Conservation (phyloP, 2,797 vertebrate species). For the Lindbergichthys nudifrons region DNA sequence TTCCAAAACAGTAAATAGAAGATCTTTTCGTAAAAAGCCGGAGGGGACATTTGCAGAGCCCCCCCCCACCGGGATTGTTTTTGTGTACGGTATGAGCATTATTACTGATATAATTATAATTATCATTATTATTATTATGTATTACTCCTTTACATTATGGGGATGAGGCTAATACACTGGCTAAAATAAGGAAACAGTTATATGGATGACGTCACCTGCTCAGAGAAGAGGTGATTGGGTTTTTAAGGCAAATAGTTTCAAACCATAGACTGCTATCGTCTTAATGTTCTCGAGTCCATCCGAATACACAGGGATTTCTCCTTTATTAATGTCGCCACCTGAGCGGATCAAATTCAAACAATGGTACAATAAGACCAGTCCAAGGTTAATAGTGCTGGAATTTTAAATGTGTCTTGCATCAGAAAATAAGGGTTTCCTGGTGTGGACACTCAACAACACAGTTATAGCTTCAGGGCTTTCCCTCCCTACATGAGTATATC, state of each 20-base stretch:
- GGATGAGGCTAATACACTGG: constrained; percentile 80
- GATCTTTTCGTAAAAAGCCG: constrained; percentile 74
- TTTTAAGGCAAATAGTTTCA: constrained; percentile 88
- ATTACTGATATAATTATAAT: constrained; percentile 86
- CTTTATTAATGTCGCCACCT: constrained; percentile 53
- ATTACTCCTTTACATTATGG: constrained; percentile 83
- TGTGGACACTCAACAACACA: constrained; percentile 63
- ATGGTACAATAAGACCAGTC: constrained; percentile 49
- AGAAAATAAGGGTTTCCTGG: constrained; percentile 52
- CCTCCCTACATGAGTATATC: constrained; percentile 67
- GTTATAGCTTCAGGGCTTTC: constrained; percentile 52
- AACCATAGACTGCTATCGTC: constrained; percentile 65
- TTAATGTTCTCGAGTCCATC: constrained; percentile 57
- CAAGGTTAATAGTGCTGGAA: constrained; percentile 47
- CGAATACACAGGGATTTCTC: constrained; percentile 47
- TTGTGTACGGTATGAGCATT: constrained; percentile 74
- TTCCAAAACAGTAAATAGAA: constrained; percentile 83
- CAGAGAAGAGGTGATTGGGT: constrained; percentile 71
- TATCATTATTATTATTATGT: constrained; percentile 83
- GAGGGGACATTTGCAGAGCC: constrained; percentile 67
- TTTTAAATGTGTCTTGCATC: constrained; percentile 46
- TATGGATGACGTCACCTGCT: constrained; percentile 77
- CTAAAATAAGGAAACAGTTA: constrained; percentile 82
- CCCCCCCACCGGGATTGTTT: constrained; percentile 68
- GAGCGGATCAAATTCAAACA: constrained; percentile 60